phyloP scores from a whole-genome alignment of 1,140 invertebrate genomes.

The honey bee (Apis mellifera) region DNA sequence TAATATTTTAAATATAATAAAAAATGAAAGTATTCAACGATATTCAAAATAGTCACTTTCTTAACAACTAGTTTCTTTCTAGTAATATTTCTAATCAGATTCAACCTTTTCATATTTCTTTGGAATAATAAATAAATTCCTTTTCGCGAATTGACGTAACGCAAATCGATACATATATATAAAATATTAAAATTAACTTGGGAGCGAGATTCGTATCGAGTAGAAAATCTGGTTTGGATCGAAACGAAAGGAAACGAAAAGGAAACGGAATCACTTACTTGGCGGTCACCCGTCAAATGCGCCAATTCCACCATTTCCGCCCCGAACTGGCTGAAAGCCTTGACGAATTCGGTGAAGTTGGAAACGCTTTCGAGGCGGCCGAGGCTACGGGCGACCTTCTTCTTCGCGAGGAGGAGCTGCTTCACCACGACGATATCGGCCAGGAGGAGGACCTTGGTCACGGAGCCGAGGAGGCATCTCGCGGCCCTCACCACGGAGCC shows the following conservation, averaged over 20 bases:
- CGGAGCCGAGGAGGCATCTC: conserved; percentile 94
- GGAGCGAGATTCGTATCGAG: too few species aligned
- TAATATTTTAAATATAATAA: too few species aligned
- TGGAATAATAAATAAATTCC: too few species aligned
- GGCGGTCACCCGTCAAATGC: conserved; percentile 90
- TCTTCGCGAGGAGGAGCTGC: conserved; percentile 96
- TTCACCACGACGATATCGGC: conserved; percentile 99
- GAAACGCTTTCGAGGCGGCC: conserved; percentile 95
- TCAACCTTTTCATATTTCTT: too few species aligned
- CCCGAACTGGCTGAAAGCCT: conserved; percentile 99
- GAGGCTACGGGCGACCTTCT: conserved; percentile 94
- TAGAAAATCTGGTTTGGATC: too few species aligned
- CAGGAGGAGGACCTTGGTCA: conserved; percentile 97
- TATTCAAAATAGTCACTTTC: too few species aligned
- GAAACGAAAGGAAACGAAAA: not conserved
- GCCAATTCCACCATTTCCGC: conserved; percentile 99
- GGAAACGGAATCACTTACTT: conserved; percentile 64
- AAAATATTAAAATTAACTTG: too few species aligned
- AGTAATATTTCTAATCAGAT: too few species aligned
- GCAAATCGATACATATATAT: too few species aligned
- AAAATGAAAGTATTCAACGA: too few species aligned
- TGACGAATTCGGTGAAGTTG: conserved; percentile 99
- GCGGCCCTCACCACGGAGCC: conserved; percentile 94
- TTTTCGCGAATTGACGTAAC: too few species aligned
- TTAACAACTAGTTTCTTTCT: too few species aligned